Base-by-base conservation (phyloP, 2,888 invertebrate species). In the Dexiosoma caninum region DNA sequence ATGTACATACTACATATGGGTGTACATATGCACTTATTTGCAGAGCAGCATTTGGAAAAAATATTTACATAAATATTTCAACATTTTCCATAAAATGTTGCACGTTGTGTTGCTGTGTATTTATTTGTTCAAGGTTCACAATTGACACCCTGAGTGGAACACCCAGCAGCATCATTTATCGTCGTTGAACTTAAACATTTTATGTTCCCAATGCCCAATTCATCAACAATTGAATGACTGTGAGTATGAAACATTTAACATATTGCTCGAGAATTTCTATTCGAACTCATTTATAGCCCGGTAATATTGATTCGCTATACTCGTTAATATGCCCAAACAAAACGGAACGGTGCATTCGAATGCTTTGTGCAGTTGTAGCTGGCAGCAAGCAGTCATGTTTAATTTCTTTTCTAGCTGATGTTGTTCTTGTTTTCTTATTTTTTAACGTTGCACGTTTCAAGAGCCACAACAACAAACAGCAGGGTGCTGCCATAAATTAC, bases 401-500 rank as follows among this genome's bases (percentile, higher is more conserved):
- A 55, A 72, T 55, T 62, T 62, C 72, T 60, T 55, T 21, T 51
- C 32, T 51, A 10, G 14, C 42, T 53, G n/a, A n/a, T n/a, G n/a
- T n/a, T 27, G 27, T 27, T 3, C 6, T 3, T 27, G 27, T 27
- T 3, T 27, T 3, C 6, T 3, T 27, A 27, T 27, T 27, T 30
- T 35, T 71, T 49, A 53, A 14, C 12, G 42, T 62, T 40, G 14
- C 35, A 9, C 57, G n/a, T 53, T 71, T 53, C 12, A 72, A 72
- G 51, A 60, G 72, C 42, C 72, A 60, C 10, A 55, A 72, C 23
- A 53, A 46, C 49, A 59, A 71, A 57, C 75, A 84, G 83, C 85
- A 83, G 85, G 85, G 83, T 83, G 85, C 83, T 83, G 75, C 81
- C 83, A 84, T 83, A 84, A 85, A 85, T 82, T 83, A 85, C 81